A percentile compares a stretch with the other conserved stretches of the same genome.
These are phyloP conservation scores for Gnathonemus echidnorhynchus DNA, from an alignment of 2,113 vertebrate species.

Conservation along the genomic window DNA sequence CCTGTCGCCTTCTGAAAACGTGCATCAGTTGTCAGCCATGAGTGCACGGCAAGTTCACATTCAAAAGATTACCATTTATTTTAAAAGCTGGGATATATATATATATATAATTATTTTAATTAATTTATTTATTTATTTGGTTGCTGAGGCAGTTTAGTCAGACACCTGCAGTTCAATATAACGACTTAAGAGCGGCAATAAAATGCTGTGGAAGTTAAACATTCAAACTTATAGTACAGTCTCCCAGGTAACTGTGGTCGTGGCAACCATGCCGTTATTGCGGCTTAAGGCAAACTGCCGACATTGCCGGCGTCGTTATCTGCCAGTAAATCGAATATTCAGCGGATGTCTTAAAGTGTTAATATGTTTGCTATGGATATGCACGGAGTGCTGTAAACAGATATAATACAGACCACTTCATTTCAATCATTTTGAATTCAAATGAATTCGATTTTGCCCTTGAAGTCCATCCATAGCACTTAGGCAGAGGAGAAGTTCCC, in stretches of 20 bases:
- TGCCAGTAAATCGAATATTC: neutral
- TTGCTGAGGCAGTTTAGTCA: neutral
- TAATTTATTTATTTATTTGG: neutral
- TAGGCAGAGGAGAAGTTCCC: neutral
- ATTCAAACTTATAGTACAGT: neutral
- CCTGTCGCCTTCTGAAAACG: neutral
- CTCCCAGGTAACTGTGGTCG: slow-evolving; percentile 1
- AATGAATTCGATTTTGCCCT: neutral
- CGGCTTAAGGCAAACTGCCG: neutral
- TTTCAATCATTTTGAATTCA: neutral
- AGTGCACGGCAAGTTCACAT: neutral
- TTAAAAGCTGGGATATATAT: neutral
- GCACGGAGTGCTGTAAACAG: neutral
- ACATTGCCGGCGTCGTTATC: neutral
- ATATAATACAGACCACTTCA: neutral
- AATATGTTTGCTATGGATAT: neutral
- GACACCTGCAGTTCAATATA: neutral
- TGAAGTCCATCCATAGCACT: neutral
- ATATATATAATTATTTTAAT: neutral
- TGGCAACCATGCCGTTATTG: neutral
- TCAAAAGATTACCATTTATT: neutral
- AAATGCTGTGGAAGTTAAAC: neutral
- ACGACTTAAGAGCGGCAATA: neutral
- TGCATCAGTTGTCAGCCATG: neutral
- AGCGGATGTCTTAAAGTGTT: neutral